Base-by-base conservation (phyloP, 1,140 invertebrate species). In the Holcopasites calliopsidis region DNA sequence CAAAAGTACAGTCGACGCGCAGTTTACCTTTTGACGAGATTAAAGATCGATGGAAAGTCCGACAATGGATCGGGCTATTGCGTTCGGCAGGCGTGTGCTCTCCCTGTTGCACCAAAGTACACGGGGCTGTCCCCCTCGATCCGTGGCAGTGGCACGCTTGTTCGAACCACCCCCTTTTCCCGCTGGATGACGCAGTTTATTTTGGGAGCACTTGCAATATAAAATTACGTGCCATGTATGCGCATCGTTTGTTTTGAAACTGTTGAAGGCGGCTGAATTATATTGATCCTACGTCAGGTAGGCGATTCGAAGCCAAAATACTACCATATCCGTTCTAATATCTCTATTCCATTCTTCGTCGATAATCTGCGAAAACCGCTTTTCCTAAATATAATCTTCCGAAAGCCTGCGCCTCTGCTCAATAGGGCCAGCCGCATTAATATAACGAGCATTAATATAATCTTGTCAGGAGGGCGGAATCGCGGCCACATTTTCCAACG, bases 1-100 rank as follows among this genome's bases (percentile, higher is more conserved):
- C 76, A 77, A 73, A 76, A 76, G 77, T 65, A 86, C 70, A 82
- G 80, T 86, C 82, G 76, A 82, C 80, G n/a, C n/a, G 72, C 72
- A 78, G 84, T 85, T 85, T 74, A 82, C 78, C 64, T 28, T 38
- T 47, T 26, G 60, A 52, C 58, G 62, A 82, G 85, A 86, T 86
- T 84, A 82, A 77, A 82, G 74, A 85, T 86, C 81, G 82, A 86
- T 78, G 79, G 60, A 80, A 82, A 62, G 26, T 55, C 21, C 50
- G 57, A 86, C 85, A 85, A 86, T 86, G 62, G 77, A 10, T 42
- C 35, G 6, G 28, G 47, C 42, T 42, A 52, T 81, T 61, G 64
- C 50, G 66, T 70, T 47, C 75, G 26, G 68, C 52, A 66, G 73
- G 76, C 80, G 80, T 81, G 80, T 54, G 55, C 58, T 61, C 44